Base-by-base conservation (phyloP, 2,113 vertebrate species). In the Heterochromis multidens region DNA sequence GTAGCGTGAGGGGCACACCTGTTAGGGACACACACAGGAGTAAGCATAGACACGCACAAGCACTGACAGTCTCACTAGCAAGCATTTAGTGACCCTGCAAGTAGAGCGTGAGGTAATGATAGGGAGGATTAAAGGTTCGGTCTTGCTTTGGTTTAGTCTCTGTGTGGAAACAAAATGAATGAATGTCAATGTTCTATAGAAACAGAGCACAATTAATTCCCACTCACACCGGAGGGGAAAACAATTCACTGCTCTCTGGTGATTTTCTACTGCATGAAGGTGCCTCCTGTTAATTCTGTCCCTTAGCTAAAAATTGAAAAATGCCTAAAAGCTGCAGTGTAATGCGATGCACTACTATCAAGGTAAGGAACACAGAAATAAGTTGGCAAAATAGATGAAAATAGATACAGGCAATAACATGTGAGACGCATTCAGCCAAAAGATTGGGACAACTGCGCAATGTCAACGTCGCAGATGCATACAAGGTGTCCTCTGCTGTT, bases 1-100 rank as follows among this genome's bases (percentile, higher is more conserved):
- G 83, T 93, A 95, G 93, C 94, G 91, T 95, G 95, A 95, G 95
- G 94, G 93, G 90, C 94, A 92, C 95, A 96, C 95, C 96, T 96
- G 95, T 96, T 94, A 92, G 87, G 91, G 89, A 91, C 65, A 60
- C 70, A 63, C 89, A 79, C 67, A 19, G 49, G 37, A 65, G 11
- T 7, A 43, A 65, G 82, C 40, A 35, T 67, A 79, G 87, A 79
- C 82, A 74, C 10, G 43, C 40, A 31, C 77, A 21, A 54, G 79
- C 63, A 23, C 65, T 16, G 25, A 29, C 65, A 70, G 40, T 46
- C 23, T 70, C 23, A 49, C 40, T 54, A 13, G 46, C n/a, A 19
- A 58, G 72, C n/a, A 11, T 33, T 40, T 82, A 31, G 12, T 49
- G 49, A 31, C 59, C 40, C 27, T 37, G 31, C 23, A 40, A 29